Evolutionary conservation across 2,797 vertebrate species (phyloP), one percentile per base, ranked within the genome.

Genomic region (Premnoplex brunnescens): DNA sequence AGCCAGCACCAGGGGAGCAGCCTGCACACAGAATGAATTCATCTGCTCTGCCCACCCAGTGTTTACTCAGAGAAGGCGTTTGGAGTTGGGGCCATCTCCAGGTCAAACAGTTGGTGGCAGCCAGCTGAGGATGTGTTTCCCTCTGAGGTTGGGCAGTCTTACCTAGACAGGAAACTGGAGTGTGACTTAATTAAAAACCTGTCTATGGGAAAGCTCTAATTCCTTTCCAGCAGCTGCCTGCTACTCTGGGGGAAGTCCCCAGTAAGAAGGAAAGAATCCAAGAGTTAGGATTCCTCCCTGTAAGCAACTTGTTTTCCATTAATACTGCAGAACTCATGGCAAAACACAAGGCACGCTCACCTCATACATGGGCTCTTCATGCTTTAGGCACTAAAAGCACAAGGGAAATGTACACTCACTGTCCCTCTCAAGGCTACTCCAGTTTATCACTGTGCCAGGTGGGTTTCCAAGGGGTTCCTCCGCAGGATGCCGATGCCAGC

Each of bases 321-420:
- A 97, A 91, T 82, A 89, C 93, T 97, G 95, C 80, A 79, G 67
- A 91, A 95, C 55, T 88, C 93, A 77, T 73, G 89, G 96, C 94
- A 91, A 93, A 91, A 84, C 41, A 63, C 96, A 97, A 98, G 97
- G 98, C 97, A 95, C 95, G 13, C 68, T 89, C 89, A 75, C 95
- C 95, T 96, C 81, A 43, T 71, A 68, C 76, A 14, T 49, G 0
- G 0, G 36, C 46, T 94, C 95, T 76, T 77, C 96, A 74, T 24
- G 77, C 95, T 93, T 93, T 39, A 96, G 97, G 96, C 96, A 96
- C 88, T 90, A 27, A 85, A 69, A 72, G 96, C 83, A 91, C 79
- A 88, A 95, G 95, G 89, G 91, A 44, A 76, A 86, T 10, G 71
- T 36, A 54, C 52, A 15, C 74, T 89, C 73, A 14, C 59, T 30